Evolutionary conservation across 2,888 invertebrate species (phyloP).

Genomic region (Cryptocephalus moraei): DNA sequence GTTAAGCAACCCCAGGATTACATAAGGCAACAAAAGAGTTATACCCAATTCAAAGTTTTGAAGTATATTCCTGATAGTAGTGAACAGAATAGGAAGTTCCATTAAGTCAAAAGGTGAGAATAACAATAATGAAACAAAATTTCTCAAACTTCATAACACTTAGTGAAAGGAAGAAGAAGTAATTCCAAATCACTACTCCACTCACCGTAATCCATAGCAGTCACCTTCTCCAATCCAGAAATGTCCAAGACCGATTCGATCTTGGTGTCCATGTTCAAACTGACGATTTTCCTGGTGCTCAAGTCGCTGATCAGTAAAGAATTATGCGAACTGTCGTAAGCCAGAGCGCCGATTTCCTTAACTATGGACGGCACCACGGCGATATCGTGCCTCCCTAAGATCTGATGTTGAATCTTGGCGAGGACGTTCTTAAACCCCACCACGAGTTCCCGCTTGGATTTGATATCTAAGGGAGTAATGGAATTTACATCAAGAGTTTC

Average conservation of each 20-base stretch:
- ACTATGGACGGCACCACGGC: constrained; percentile 33
- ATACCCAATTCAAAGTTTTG: no score
- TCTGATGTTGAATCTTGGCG: constrained; percentile 52
- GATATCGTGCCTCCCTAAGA: constrained; percentile 54
- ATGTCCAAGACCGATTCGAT: constrained; percentile 29
- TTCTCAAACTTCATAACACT: no score
- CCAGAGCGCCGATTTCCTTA: constrained; percentile 52
- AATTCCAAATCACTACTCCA: constrained; percentile 1
- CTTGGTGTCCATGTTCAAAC: constrained; percentile 32
- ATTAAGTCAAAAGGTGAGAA: background rate
- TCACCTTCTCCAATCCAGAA: constrained; percentile 40
- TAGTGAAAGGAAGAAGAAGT: background rate
- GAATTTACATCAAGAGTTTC: no score
- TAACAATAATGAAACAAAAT: no score
- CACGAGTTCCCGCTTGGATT: constrained; percentile 42
- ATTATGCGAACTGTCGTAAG: constrained; percentile 51
- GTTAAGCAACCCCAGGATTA: no score
- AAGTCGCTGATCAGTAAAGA: constrained; percentile 44
- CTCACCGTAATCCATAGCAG: constrained; percentile 50
- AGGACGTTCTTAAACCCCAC: constrained; percentile 49
- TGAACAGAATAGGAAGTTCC: background rate
- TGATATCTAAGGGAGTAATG: constrained; percentile 27
- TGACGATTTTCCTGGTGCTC: constrained; percentile 36
- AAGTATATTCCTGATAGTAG: no score
- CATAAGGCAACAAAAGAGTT: no score